Base-by-base conservation (phyloP, 2,888 invertebrate genomes). In the Germaria angustata region DNA sequence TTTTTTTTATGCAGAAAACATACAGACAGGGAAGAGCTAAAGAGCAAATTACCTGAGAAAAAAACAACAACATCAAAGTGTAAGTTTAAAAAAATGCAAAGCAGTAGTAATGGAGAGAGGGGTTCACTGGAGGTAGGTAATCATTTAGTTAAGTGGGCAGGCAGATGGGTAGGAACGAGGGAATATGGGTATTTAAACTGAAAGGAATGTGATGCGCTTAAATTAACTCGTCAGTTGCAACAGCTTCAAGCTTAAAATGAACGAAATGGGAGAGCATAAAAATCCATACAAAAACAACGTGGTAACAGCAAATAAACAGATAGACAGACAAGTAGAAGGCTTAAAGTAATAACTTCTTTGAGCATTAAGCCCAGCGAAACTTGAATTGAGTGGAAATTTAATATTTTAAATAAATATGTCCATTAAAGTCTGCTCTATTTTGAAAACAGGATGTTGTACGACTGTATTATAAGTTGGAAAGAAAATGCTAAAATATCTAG, bases 171-270 rank as follows among this genome's bases (percentile, higher is more conserved):
- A 72, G 68, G 75, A 69, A 59, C 55, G 61, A 20, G 72, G 75
- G 79, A 79, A 79, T 71, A 82, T 82, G 79, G 79, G 75, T 82
- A 79, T 82, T 82, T 82, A 82, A 82, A 75, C 65, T 75, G 57
- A 71, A 82, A 79, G 69, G 84, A 78, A 84, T 84, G 80, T 75
- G 73, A 84, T 81, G 80, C 80, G 84, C 80, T 78, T 81, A 84
- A 84, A 84, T 84, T 84, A 84, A 84, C 84, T 84, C 84, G 80
- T 84, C 84, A 84, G 82, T 71, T 72, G 61, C 46, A 77, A 44
- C 57, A 71, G 55, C 73, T 53, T 44, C 39, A 80, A 39, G 11
- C n/a, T 53, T 44, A 11, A 79, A 65, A 34, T 55, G 28, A 71
- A 71, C 44, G 59, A 72, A 79, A 68, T 51, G 53, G 53, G 7